Evolutionary conservation across 2,113 vertebrate species (phyloP).

Genomic region (Illadopsis cleaveri): DNA sequence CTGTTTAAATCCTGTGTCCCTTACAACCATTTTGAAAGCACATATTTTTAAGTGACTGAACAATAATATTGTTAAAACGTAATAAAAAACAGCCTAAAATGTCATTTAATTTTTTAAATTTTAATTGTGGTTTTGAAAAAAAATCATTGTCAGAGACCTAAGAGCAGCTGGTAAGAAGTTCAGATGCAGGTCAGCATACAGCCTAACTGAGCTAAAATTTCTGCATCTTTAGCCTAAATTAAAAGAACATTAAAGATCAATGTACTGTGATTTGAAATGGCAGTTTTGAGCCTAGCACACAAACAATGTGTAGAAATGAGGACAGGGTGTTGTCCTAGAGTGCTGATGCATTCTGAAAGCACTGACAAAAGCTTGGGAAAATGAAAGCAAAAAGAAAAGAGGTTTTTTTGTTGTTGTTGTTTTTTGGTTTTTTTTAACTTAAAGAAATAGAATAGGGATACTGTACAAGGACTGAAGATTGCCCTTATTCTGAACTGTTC

Average conservation of each 20-base stretch:
- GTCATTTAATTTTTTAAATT: not conserved
- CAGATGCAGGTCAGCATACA: slow-evolving; percentile 75
- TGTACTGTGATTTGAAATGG: slow-evolving; percentile 75
- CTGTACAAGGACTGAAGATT: not conserved
- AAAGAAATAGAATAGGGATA: not conserved
- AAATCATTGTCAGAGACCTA: not conserved
- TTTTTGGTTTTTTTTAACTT: not conserved
- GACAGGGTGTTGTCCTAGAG: slow-evolving; percentile 70
- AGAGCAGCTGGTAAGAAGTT: slow-evolving; percentile 72
- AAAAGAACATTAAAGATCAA: slow-evolving; percentile 73
- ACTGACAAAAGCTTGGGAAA: slow-evolving; percentile 61
- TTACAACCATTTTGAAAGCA: not conserved
- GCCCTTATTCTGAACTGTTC: slow-evolving; percentile 43
- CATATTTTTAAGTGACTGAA: not conserved
- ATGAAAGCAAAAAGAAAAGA: slow-evolving; percentile 21
- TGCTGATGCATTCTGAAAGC: slow-evolving; percentile 76
- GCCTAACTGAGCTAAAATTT: slow-evolving; percentile 69
- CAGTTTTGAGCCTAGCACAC: slow-evolving; percentile 70
- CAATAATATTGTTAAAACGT: slow-evolving; percentile 31
- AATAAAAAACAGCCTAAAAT: slow-evolving; percentile 2
- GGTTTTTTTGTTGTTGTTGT: no score
- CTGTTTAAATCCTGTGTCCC: not conserved
- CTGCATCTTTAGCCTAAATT: slow-evolving; percentile 72
- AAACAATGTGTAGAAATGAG: slow-evolving; percentile 63
- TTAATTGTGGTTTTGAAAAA: not conserved